Conservation (phyloP, 64 coral and sea anemone genomes). For the Porites lutea region DNA sequence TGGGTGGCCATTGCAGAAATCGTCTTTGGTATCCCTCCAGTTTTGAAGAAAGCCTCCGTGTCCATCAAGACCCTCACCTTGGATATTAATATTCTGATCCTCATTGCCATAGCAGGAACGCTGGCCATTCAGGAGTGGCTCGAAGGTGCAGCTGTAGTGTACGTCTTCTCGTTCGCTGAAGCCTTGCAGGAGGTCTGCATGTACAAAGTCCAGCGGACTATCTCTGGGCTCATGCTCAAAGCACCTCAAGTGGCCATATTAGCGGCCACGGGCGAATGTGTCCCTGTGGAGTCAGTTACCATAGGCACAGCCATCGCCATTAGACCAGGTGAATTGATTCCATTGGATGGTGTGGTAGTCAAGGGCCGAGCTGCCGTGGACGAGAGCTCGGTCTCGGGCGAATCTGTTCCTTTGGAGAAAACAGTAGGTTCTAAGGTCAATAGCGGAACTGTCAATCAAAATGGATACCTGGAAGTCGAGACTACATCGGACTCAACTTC, state of each 20-base stretch:
- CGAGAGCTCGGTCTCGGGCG: constrained; percentile 94
- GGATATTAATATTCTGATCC: constrained; percentile 87
- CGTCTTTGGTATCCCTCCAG: constrained; percentile 75
- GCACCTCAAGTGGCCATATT: constrained; percentile 85
- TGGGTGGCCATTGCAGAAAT: constrained; percentile 95
- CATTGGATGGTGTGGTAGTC: constrained; percentile 94
- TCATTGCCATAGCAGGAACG: constrained; percentile 90
- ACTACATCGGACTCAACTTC: constrained; percentile 87
- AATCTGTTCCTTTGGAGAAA: constrained; percentile 93
- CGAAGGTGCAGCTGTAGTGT: constrained; percentile 94
- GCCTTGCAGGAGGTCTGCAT: constrained; percentile 84
- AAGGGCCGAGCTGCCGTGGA: constrained; percentile 86
- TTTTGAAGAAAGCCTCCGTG: constrained; percentile 72
- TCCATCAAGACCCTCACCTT: constrained; percentile 66
- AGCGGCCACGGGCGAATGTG: constrained; percentile 78
- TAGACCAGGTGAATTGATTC: constrained; percentile 90
- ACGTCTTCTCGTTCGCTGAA: constrained; percentile 86
- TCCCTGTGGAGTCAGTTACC: constrained; percentile 76
- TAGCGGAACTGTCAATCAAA: constrained; percentile 98
- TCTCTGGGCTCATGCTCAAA: constrained; percentile 94
- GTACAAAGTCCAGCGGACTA: constrained; percentile 91
- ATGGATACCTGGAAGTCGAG: constrained; percentile 95
- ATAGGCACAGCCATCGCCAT: constrained; percentile 94
- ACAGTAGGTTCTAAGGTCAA: constrained; percentile 69
- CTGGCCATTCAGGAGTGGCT: constrained; percentile 85